Base-by-base conservation (phyloP, 1,140 invertebrate genomes). In the Habropoda laboriosa region DNA sequence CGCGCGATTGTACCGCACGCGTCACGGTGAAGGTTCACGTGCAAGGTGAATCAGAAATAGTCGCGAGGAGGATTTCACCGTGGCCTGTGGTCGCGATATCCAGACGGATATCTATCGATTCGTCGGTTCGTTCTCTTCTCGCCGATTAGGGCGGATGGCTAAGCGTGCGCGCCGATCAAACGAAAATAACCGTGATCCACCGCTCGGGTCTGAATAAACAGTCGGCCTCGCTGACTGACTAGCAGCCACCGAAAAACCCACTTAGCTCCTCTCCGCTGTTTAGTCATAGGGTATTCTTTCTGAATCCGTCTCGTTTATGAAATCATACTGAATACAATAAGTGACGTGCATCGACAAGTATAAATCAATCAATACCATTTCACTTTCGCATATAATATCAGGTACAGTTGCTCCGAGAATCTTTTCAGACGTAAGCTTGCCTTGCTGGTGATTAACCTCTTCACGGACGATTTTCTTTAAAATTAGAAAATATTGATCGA, bases 41-140 rank as follows among this genome's bases (percentile, higher is more conserved):
- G 81, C 77, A 80, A 84, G 71, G 82, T 84, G 72, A 85, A 51
- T 66, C 72, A 51, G 47, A 85, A 80, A 83, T 84, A 84, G 64
- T 64, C 57, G 45, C 55, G 10, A 10, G 16, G 57, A 82, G n/a
- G 32, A 68, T 72, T 79, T 73, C 51, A 72, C 40, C 24, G 30
- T 53, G 18, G 6, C 13, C 27, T 16, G 55, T n/a, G n/a, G n/a
- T 63, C 60, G 55, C 70, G 64, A 74, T 45, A 78, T 61, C 67
- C 27, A n/a, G n/a, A n/a, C n/a, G n/a, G n/a, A n/a, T n/a, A 35
- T 55, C 64, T 64, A 83, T 84, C 82, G 77, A 84, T 84, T 70
- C 58, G 40, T 70, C n/a, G n/a, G 40, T 70, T 21, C 40, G 40
- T 42, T 27, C n/a, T 35, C 24, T 21, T 60, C n/a, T 18, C 24